A percentile compares a stretch with the other conserved stretches of the same genome.
Evolutionary conservation across 2,888 invertebrate species (phyloP).

Genomic region (Xestobium rufovillosum): DNA sequence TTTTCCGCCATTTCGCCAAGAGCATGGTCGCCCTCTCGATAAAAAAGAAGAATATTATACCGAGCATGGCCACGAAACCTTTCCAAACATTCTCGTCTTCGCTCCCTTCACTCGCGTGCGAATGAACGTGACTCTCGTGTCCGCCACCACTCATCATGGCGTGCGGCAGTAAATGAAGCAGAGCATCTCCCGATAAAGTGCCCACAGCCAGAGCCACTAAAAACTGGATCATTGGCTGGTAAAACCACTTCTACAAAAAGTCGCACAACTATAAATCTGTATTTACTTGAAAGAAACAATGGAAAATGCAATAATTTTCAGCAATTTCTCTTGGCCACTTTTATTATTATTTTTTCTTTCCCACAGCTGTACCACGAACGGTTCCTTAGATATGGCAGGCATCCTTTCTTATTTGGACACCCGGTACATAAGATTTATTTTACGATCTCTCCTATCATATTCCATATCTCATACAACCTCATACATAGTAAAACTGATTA

Average conservation of each 20-base stretch:
- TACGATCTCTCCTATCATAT: background rate
- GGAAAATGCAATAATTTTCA: no score
- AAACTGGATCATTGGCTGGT: constrained; percentile 84
- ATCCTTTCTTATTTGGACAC: no score
- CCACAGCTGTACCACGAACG: no score
- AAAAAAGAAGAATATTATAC: constrained; percentile 84
- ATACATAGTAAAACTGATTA: no score
- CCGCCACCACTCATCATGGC: constrained; percentile 47
- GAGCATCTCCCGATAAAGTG: constrained; percentile 71
- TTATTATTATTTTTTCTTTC: no score
- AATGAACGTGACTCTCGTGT: constrained; percentile 33
- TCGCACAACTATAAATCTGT: no score
- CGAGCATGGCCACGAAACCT: constrained; percentile 73
- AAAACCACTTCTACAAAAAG: constrained; percentile 56
- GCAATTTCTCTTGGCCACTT: no score
- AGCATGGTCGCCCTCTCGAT: constrained; percentile 76
- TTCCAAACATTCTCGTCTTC: constrained; percentile 75
- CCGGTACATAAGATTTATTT: no score
- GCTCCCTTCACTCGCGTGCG: constrained; percentile 23
- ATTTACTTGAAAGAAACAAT: no score
- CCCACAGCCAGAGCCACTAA: constrained; percentile 86
- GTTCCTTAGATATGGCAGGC: no score
- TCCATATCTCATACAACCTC: constrained; percentile 39
- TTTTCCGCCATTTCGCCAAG: constrained; percentile 73
- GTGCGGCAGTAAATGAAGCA: constrained; percentile 86